Conservation (phyloP, 2,888 invertebrate species). For the Cordilura impudica region DNA sequence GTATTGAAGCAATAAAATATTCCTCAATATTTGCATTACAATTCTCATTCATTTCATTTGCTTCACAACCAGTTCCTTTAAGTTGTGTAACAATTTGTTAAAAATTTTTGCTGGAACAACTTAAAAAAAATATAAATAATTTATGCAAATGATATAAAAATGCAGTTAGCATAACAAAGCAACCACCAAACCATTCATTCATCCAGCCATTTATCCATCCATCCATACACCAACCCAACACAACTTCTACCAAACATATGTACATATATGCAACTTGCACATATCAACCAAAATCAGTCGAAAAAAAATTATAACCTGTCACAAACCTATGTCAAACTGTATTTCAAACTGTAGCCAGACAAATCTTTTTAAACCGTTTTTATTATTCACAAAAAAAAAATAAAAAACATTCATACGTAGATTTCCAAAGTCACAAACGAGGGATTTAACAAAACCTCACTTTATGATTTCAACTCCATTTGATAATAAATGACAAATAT, state of each 20-base stretch:
- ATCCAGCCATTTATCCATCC: neutral
- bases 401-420: neutral
- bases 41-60: neutral
- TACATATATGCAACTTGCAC: neutral
- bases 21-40: no score
- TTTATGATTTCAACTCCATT: slow-evolving; percentile 31
- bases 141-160: slow-evolving; percentile 61
- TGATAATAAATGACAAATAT: slow-evolving; percentile 54
- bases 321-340: slow-evolving; percentile 54
- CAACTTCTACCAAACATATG: neutral
- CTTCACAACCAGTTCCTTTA: neutral
- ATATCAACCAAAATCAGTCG: neutral
- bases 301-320: slow-evolving; percentile 41
- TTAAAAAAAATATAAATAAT: slow-evolving; percentile 41
- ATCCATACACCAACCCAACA: neutral
- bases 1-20: no score
- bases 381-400: slow-evolving; percentile 26
- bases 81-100: slow-evolving; percentile 8
- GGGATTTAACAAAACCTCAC: neutral
- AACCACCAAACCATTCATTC: slow-evolving; percentile 28
- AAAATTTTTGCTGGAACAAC: slow-evolving; percentile 1
- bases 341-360: slow-evolving; percentile 46
- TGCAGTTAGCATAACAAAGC: slow-evolving; percentile 40
- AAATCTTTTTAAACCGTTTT: slow-evolving; percentile 38
- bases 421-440: slow-evolving; percentile 13